These are phyloP conservation scores for Hoplostethus mediterraneus DNA, from an alignment of 2,797 vertebrate genomes.

Conservation along the genomic window DNA sequence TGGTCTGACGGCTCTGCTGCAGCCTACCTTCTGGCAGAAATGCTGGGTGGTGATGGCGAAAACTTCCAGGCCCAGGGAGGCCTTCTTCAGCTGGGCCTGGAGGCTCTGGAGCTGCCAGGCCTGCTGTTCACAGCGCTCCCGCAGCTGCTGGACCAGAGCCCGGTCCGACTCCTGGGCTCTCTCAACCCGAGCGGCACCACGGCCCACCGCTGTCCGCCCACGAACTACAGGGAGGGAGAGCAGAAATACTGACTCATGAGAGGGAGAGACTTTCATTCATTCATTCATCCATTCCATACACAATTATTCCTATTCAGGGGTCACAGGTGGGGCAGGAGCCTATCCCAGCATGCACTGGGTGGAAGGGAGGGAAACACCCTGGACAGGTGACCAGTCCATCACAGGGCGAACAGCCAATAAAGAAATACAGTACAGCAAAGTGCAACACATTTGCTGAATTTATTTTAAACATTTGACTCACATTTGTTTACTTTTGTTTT, in stretches of 20 bases:
- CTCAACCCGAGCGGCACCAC: constrained; percentile 49
- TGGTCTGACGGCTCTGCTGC: background rate
- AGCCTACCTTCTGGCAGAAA: constrained; percentile 91
- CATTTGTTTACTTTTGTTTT: too few species aligned
- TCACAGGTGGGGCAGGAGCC: too few species aligned
- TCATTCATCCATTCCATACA: too few species aligned
- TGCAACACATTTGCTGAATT: too few species aligned
- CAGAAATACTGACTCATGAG: constrained; percentile 78
- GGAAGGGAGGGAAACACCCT: too few species aligned
- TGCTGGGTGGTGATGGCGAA: constrained; percentile 92
- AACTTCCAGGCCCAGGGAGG: constrained; percentile 87
- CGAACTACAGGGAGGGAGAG: constrained; percentile 43
- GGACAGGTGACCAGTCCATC: too few species aligned
- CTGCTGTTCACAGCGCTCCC: constrained; percentile 90
- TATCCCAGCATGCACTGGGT: too few species aligned
- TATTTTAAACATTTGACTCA: too few species aligned
- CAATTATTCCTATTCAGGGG: too few species aligned
- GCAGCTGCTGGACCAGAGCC: constrained; percentile 87
- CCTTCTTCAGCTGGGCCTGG: constrained; percentile 86
- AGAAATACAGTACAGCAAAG: too few species aligned
- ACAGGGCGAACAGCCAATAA: too few species aligned
- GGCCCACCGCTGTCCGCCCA: constrained; percentile 34
- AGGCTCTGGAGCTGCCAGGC: constrained; percentile 84
- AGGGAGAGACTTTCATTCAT: constrained; percentile 1
- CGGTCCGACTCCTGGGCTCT: constrained; percentile 72